Percentiles rank a stretch among this genome's conserved stretches.
Conservation (phyloP, 1,140 invertebrate species). For the Temnothorax curvispinosus region DNA sequence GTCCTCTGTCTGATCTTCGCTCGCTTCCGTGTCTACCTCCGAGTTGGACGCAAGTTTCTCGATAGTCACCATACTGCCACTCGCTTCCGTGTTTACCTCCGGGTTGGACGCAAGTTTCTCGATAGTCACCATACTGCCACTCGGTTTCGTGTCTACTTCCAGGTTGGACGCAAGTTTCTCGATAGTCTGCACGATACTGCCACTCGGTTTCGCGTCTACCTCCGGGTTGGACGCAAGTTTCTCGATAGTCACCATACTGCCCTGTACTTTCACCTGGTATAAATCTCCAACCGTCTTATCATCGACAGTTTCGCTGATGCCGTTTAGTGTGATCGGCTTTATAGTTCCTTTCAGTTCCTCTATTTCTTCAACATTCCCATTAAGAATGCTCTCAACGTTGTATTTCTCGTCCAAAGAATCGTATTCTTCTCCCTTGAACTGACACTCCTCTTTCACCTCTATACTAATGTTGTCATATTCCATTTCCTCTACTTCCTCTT, state of each 20-base stretch:
- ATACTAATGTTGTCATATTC: not conserved
- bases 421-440: conserved; percentile 39
- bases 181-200: conserved; percentile 67
- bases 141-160: conserved; percentile 7
- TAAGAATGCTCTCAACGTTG: conserved; percentile 83
- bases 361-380: conserved; percentile 54
- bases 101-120: conserved; percentile 69
- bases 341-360: conserved; percentile 23
- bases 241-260: conserved; percentile 75
- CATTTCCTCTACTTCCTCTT: conserved; percentile 14
- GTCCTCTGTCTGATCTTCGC: conserved; percentile 29
- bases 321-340: conserved; percentile 72
- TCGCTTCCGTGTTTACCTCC: conserved; percentile 6
- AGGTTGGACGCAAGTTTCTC: conserved; percentile 69
- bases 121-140: conserved; percentile 73
- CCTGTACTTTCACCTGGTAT: conserved; percentile 79
- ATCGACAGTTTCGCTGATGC: conserved; percentile 20
- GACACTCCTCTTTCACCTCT: conserved; percentile 46
- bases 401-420: conserved; percentile 67
- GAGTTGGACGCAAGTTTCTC: conserved; percentile 69
- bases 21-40: conserved; percentile 4
- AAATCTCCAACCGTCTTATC: conserved; percentile 63
- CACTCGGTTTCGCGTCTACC: conserved; percentile 12
- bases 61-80: conserved; percentile 73
- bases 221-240: conserved; percentile 64